These are phyloP conservation scores for Mercenaria mercenaria DNA, from an alignment of 1,140 invertebrate species.

Conservation along the genomic window DNA sequence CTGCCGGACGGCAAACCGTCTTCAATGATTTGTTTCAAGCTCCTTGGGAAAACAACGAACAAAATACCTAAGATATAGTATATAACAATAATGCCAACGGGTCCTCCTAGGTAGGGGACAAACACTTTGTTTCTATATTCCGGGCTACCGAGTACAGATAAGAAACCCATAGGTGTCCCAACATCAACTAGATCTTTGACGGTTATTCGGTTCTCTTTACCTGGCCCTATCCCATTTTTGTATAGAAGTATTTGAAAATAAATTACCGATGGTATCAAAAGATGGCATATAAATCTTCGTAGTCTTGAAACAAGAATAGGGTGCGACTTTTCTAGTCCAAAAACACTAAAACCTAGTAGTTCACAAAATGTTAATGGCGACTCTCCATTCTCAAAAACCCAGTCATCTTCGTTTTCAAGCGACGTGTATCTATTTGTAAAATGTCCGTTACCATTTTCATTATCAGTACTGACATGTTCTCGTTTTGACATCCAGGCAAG, in stretches of 20 bases:
- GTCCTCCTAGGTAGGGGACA: slow-evolving; percentile 9
- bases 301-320: not conserved
- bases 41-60: slow-evolving; percentile 36
- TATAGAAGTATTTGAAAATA: not conserved
- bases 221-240: not conserved
- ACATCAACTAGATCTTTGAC: not conserved
- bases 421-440: not conserved
- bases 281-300: not conserved
- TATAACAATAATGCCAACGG: slow-evolving; percentile 5
- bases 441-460: not conserved
- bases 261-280: not conserved
- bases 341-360: not conserved
- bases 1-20: slow-evolving; percentile 2
- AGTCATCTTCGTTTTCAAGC: not conserved
- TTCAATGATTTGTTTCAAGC: slow-evolving; percentile 33
- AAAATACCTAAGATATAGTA: not conserved
- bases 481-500: not conserved
- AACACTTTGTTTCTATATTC: not conserved
- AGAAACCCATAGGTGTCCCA: not conserved
- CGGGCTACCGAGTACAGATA: slow-evolving; percentile 5
- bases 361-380: slow-evolving; percentile 1
- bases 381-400: slow-evolving; percentile 10
- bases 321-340: not conserved
- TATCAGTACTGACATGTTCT: not conserved
- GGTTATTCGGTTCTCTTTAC: not conserved